Percentiles rank a stretch among this genome's conserved stretches.
These are phyloP conservation scores for Sebastes goodei DNA, from an alignment of 2,797 vertebrate genomes.

Conservation along the genomic window DNA sequence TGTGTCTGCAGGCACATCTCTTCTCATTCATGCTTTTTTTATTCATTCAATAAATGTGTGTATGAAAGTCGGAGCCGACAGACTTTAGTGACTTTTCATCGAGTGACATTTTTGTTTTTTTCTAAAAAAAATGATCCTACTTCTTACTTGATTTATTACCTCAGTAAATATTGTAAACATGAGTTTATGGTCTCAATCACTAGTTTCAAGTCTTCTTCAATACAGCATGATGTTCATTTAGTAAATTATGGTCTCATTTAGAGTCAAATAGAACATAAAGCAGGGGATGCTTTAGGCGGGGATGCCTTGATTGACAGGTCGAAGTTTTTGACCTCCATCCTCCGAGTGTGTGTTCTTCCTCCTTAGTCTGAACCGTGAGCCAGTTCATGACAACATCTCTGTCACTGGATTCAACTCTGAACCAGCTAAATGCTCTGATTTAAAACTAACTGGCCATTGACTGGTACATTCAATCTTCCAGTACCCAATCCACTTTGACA, in stretches of 20 bases:
- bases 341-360: no score
- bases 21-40: constrained; percentile 4
- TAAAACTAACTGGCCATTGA: not conserved
- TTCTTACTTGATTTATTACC: no score
- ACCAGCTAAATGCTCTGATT: not conserved
- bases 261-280: no score
- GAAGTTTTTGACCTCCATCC: no score
- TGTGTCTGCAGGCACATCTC: not conserved
- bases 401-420: not conserved
- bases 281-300: no score
- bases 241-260: no score
- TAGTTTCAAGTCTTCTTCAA: no score
- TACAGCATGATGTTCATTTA: no score
- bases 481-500: not conserved
- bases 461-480: not conserved
- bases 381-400: not conserved
- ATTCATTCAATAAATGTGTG: not conserved
- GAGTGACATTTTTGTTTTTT: not conserved
- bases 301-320: not conserved
- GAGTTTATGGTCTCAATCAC: no score
- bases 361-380: no score
- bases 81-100: not conserved
- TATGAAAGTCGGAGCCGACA: not conserved
- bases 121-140: not conserved
- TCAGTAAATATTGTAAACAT: not conserved